Conservation (phyloP, 2,113 vertebrate species). For the Tautogolabrus adspersus region DNA sequence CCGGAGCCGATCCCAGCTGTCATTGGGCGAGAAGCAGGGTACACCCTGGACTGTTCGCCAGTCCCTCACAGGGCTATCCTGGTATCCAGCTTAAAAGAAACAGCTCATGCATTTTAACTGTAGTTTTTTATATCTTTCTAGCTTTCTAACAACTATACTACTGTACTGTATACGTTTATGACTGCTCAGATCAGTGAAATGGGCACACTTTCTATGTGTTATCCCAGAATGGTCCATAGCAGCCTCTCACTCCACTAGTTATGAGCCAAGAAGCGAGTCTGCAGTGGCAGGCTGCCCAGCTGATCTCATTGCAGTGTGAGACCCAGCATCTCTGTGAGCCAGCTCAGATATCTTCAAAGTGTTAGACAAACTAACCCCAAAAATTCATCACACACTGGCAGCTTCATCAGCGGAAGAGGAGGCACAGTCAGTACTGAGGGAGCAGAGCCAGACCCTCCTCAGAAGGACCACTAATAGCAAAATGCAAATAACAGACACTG, state of each 20-base stretch:
- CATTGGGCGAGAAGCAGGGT: no score
- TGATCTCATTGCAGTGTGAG: slow-evolving; percentile 28
- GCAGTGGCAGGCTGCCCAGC: slow-evolving; percentile 20
- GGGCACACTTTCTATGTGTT: background rate
- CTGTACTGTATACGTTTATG: background rate
- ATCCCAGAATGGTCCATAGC: background rate
- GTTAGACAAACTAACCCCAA: slow-evolving; percentile 1
- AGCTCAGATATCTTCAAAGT: slow-evolving; percentile 37
- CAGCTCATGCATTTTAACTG: background rate
- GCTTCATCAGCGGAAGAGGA: background rate
- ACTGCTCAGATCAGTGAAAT: slow-evolving; percentile 25
- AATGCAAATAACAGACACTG: background rate
- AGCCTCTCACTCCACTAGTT: slow-evolving; percentile 1
- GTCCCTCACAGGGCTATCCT: background rate
- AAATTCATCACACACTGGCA: slow-evolving; percentile 26
- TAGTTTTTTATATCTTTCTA: background rate
- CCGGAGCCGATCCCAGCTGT: no score
- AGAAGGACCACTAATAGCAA: background rate
- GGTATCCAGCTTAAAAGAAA: background rate
- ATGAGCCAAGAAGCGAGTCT: slow-evolving; percentile 39
- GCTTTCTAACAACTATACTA: background rate
- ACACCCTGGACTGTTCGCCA: no score
- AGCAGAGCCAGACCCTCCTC: background rate
- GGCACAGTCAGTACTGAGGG: background rate
- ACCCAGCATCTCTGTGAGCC: slow-evolving; percentile 18